These are phyloP conservation scores for Conus ventricosus DNA, from an alignment of 1,140 invertebrate genomes.

Conservation along the genomic window DNA sequence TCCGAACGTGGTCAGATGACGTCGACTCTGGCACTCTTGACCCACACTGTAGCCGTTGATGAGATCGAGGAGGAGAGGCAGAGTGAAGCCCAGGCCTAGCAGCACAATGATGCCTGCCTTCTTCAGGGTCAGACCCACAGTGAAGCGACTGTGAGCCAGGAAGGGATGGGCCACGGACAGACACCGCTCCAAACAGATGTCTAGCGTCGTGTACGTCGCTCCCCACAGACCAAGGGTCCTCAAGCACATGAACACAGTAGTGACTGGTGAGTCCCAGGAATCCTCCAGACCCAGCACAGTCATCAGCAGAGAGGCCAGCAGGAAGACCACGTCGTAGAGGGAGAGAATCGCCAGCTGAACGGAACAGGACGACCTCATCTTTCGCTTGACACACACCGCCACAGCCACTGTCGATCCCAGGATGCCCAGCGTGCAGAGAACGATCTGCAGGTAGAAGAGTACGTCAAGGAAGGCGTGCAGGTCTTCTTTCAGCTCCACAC, in stretches of 20 bases:
- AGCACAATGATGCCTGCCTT: too few relatives aligned
- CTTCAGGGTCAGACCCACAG: too few relatives aligned
- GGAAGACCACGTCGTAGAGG: conserved; percentile 1
- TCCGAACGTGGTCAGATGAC: too few relatives aligned
- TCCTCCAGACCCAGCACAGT: background rate
- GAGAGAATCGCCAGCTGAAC: conserved; percentile 19
- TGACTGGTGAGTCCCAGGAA: background rate
- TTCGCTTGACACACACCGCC: background rate
- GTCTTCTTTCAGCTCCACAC: conserved; percentile 12
- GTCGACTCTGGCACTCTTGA: too few relatives aligned
- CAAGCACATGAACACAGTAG: conserved; percentile 1
- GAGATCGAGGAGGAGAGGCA: too few relatives aligned
- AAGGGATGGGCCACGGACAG: too few relatives aligned
- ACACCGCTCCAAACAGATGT: too few relatives aligned
- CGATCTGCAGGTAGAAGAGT: conserved; percentile 22
- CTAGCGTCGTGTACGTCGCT: too few relatives aligned
- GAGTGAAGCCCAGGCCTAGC: too few relatives aligned
- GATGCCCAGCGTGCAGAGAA: background rate
- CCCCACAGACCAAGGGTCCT: too few relatives aligned
- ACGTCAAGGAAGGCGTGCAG: conserved; percentile 16
- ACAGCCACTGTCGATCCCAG: background rate
- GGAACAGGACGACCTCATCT: background rate
- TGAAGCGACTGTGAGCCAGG: too few relatives aligned
- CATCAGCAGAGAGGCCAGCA: background rate
- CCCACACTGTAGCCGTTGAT: too few relatives aligned